Percentiles rank a stretch among this genome's conserved stretches.
These are phyloP conservation scores for Streptopelia turtur DNA, from an alignment of 2,797 vertebrate genomes.

Conservation along the genomic window DNA sequence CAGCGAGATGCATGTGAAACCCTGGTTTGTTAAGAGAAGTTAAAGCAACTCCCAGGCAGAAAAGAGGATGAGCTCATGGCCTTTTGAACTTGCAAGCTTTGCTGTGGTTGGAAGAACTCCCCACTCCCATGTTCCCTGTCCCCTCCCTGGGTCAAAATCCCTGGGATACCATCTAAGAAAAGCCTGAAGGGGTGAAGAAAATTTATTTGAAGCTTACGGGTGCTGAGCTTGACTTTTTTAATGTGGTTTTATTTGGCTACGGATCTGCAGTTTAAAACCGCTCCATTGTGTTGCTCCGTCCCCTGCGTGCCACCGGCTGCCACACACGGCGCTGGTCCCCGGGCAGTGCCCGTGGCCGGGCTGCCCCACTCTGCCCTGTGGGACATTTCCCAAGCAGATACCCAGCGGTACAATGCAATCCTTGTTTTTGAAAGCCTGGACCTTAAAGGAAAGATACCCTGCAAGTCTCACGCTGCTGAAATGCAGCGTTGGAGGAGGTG, in stretches of 20 bases:
- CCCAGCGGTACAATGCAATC: neutral
- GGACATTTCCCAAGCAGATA: conserved; percentile 16
- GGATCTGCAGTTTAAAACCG: neutral
- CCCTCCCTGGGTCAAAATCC: neutral
- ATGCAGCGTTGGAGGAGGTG: neutral
- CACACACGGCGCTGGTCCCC: neutral
- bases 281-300: neutral
- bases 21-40: neutral
- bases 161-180: neutral
- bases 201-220: neutral
- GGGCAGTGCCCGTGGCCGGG: neutral
- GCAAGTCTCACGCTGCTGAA: neutral
- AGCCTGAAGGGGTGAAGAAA: neutral
- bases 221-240: rapidly evolving
- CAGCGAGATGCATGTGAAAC: neutral
- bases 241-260: neutral
- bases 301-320: neutral
- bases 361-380: neutral
- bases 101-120: neutral
- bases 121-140: neutral
- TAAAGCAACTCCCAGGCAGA: neutral
- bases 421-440: neutral
- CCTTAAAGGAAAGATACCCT: neutral
- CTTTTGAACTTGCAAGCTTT: neutral
- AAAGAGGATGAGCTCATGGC: neutral